Evolutionary conservation across 2,888 invertebrate species (phyloP).

Genomic region (Melolontha melolontha): DNA sequence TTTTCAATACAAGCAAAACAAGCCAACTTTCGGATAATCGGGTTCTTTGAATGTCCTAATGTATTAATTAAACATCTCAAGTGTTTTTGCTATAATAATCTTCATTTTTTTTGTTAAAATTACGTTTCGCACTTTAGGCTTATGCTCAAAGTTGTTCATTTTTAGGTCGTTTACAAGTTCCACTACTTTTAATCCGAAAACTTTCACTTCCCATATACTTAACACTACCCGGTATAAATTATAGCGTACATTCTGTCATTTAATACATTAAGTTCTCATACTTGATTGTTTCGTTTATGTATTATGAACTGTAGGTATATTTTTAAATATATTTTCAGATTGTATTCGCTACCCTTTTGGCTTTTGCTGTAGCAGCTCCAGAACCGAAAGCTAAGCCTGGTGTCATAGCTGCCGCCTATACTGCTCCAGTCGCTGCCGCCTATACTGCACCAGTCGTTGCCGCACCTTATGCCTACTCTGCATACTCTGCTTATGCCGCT

Average conservation of each 20-base stretch:
- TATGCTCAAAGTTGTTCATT: no score
- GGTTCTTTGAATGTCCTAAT: no score
- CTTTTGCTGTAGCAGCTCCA: conserved; percentile 67
- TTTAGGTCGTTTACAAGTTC: no score
- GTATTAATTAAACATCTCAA: no score
- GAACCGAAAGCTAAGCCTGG: conserved; percentile 57
- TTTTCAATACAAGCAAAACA: no score
- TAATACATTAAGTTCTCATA: neutral
- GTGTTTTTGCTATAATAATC: no score
- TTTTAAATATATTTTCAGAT: conserved; percentile 60
- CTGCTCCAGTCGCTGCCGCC: conserved; percentile 47
- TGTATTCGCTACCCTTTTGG: conserved; percentile 65
- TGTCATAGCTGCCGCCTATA: conserved; percentile 49
- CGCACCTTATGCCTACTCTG: conserved; percentile 51
- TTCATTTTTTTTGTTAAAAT: no score
- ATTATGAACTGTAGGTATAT: neutral
- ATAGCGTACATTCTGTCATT: neutral
- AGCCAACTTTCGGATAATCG: no score
- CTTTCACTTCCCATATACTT: no score
- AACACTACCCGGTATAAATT: no score
- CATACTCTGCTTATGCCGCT: conserved; percentile 41
- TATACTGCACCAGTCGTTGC: conserved; percentile 47
- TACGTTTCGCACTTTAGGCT: no score
- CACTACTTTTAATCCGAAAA: no score
- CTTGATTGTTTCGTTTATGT: neutral